phyloP scores from a whole-genome alignment of 2,888 invertebrate genomes.

The Autographa pulchrina region DNA sequence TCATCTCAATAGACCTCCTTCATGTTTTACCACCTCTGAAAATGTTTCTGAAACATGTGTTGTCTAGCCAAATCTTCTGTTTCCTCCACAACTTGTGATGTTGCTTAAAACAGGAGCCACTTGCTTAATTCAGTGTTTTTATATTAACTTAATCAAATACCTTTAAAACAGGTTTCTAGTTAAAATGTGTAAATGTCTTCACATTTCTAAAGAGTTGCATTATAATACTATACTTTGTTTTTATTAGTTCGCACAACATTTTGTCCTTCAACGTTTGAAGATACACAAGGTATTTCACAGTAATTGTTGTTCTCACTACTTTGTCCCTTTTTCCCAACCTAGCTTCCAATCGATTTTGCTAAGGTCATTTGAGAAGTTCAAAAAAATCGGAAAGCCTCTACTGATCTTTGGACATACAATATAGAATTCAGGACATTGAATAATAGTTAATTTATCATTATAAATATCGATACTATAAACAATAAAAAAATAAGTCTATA shows the following conservation, averaged over 20 bases:
- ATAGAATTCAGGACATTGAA: not conserved
- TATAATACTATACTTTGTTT: conserved; percentile 53
- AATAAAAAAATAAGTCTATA: not conserved
- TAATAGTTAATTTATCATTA: not conserved
- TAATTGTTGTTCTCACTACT: conserved; percentile 41
- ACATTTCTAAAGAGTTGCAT: conserved; percentile 21
- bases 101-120: not conserved
- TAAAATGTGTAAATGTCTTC: conserved; percentile 6
- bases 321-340: conserved; percentile 24
- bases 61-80: not conserved
- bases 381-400: not conserved
- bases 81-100: not conserved
- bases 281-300: conserved; percentile 53
- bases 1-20: not conserved
- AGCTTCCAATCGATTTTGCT: conserved; percentile 18
- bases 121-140: not conserved
- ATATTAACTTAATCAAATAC: not conserved
- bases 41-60: not conserved
- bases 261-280: conserved; percentile 57
- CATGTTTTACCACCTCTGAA: not conserved
- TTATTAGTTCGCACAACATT: conserved; percentile 53
- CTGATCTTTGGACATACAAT: not conserved
- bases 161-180: not conserved
- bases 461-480: not conserved
- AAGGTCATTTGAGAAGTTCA: not conserved